These are phyloP conservation scores for Unio delphinus DNA, from an alignment of 2,888 invertebrate genomes.

Conservation along the genomic window DNA sequence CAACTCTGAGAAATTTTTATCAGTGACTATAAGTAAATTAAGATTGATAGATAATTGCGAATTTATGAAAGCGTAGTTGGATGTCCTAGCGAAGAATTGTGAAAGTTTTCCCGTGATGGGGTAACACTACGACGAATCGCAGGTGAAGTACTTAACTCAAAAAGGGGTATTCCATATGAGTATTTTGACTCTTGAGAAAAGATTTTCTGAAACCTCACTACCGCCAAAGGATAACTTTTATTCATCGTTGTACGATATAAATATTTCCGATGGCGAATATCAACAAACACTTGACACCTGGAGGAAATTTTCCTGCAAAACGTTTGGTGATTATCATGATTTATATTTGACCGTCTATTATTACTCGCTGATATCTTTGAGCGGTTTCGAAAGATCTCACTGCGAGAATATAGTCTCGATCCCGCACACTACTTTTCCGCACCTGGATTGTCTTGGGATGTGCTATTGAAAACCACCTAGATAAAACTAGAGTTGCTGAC, in stretches of 20 bases:
- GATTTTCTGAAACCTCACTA: constrained; percentile 1
- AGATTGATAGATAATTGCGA: constrained; percentile 1
- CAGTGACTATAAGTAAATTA: not conserved
- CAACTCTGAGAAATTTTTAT: too few species aligned
- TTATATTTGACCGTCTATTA: constrained; percentile 23
- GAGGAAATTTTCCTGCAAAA: not conserved
- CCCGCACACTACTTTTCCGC: constrained; percentile 50
- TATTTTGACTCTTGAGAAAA: not conserved
- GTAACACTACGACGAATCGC: not conserved
- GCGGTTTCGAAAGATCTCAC: constrained; percentile 50
- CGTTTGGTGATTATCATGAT: constrained; percentile 3
- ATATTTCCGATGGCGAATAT: constrained; percentile 32
- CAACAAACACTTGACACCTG: constrained; percentile 36
- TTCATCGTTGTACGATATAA: not conserved
- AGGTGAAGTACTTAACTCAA: not conserved
- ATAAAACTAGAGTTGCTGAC: constrained; percentile 48
- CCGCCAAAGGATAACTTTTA: constrained; percentile 1
- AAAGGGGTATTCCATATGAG: constrained; percentile 5
- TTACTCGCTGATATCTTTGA: constrained; percentile 63
- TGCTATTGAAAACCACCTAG: constrained; percentile 49
- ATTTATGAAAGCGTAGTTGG: constrained; percentile 3
- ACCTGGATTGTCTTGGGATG: constrained; percentile 61
- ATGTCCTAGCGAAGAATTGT: constrained; percentile 3
- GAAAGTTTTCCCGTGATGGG: not conserved
- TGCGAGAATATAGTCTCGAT: constrained; percentile 49